These are phyloP conservation scores for Notoglanidium macrostoma DNA, from an alignment of 2,797 vertebrate species.

Conservation along the genomic window DNA sequence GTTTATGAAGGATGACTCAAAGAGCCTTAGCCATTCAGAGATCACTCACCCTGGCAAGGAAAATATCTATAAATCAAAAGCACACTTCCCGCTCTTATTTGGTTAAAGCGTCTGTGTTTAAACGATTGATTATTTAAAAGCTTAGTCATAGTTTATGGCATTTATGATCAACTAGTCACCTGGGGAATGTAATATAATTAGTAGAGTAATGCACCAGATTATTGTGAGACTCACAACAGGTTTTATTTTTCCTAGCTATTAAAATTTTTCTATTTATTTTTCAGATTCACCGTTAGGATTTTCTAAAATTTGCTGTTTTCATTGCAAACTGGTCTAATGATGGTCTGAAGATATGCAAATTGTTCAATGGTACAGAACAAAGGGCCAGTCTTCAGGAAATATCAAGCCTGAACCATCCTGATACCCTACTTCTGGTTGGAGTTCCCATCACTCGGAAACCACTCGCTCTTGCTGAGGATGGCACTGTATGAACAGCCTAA, in stretches of 20 bases:
- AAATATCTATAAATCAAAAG: constrained; percentile 33
- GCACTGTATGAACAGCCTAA: too few relatives aligned
- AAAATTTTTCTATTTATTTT: neutral
- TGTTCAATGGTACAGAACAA: neutral
- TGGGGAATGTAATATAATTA: constrained; percentile 24
- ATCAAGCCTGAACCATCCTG: too few relatives aligned
- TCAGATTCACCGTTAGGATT: neutral
- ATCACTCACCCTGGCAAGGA: constrained; percentile 32
- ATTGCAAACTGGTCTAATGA: neutral
- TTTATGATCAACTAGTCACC: constrained; percentile 2
- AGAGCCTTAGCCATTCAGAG: constrained; percentile 22
- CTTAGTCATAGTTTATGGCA: constrained; percentile 36
- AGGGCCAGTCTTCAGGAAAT: neutral
- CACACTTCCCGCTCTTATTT: constrained; percentile 25
- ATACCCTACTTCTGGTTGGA: too few relatives aligned
- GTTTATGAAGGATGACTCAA: constrained; percentile 41
- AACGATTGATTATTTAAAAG: constrained; percentile 18
- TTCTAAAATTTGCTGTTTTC: neutral
- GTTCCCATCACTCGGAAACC: too few relatives aligned
- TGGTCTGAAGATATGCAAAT: neutral
- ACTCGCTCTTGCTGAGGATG: too few relatives aligned
- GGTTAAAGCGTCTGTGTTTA: constrained; percentile 24
- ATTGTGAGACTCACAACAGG: neutral
- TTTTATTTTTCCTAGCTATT: neutral
- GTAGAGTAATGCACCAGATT: neutral